Evolutionary conservation across 2,888 invertebrate genomes (phyloP).

Genomic region (Embidobia sp.): DNA sequence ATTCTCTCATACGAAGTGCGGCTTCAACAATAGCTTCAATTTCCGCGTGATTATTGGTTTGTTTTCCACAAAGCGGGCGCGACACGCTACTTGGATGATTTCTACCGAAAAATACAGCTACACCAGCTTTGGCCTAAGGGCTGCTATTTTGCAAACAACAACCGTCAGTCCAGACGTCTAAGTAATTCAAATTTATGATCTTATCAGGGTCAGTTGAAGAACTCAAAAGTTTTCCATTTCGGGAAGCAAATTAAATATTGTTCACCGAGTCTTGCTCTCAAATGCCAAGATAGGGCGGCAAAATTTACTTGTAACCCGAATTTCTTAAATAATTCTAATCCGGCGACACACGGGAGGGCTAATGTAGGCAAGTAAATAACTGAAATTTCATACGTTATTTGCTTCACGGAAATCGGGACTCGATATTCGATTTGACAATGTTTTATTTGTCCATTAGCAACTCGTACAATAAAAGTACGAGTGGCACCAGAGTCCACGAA

Average conservation of each 20-base stretch:
- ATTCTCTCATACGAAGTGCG: slow-evolving; percentile 85
- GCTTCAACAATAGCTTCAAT: slow-evolving; percentile 93
- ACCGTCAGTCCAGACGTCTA: slow-evolving; percentile 93
- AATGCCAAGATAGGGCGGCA: slow-evolving; percentile 65
- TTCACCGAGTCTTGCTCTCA: slow-evolving; percentile 45
- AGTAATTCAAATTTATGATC: too few relatives aligned
- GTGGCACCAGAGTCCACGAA: too few relatives aligned
- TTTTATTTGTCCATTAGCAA: background rate
- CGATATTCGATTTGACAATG: slow-evolving; percentile 46
- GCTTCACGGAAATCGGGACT: background rate
- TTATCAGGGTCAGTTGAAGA: too few relatives aligned
- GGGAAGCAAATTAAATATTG: background rate
- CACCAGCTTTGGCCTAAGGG: slow-evolving; percentile 88
- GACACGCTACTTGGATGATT: slow-evolving; percentile 88
- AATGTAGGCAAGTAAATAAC: background rate
- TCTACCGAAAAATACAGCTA: slow-evolving; percentile 94
- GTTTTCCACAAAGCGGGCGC: slow-evolving; percentile 88
- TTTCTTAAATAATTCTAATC: slow-evolving; percentile 67
- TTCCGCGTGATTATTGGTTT: slow-evolving; percentile 97
- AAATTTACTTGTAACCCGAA: too few relatives aligned
- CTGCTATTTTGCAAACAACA: slow-evolving; percentile 92
- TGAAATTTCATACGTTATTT: background rate
- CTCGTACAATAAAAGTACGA: too few relatives aligned
- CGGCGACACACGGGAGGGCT: background rate
- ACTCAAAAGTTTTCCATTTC: too few relatives aligned